Percentiles rank a stretch among this genome's conserved stretches.
These are phyloP conservation scores for Drosophila rubida DNA, from an alignment of 2,888 invertebrate species.

Conservation along the genomic window DNA sequence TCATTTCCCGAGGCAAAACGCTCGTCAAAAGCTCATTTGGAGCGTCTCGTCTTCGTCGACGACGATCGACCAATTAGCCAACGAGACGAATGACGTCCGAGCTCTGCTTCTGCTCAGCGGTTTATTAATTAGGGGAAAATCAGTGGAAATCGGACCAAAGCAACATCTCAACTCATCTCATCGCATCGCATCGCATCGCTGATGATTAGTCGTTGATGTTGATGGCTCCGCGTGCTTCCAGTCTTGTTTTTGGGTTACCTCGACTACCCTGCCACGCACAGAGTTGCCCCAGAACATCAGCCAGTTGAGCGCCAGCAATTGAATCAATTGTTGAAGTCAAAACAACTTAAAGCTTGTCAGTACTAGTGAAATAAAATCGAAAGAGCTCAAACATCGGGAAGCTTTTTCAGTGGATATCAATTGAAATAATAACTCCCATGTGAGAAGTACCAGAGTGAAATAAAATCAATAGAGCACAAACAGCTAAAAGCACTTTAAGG, in stretches of 20 bases:
- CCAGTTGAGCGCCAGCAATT: neutral
- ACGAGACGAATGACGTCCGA: slow-evolving; percentile 59
- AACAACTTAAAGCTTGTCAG: no score
- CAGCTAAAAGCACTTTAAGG: no score
- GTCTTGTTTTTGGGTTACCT: slow-evolving; percentile 55
- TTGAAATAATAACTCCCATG: no score
- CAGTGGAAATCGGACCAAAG: slow-evolving; percentile 59
- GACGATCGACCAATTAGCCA: slow-evolving; percentile 74
- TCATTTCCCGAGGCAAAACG: slow-evolving; percentile 72
- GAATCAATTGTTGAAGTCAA: no score
- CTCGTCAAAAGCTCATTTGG: slow-evolving; percentile 78
- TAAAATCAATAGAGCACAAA: no score
- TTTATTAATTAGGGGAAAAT: slow-evolving; percentile 74
- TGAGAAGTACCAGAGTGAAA: no score
- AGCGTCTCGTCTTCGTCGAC: slow-evolving; percentile 26
- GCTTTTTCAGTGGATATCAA: no score
- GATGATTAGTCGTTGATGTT: slow-evolving; percentile 68
- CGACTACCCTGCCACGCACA: slow-evolving; percentile 4
- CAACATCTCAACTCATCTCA: neutral
- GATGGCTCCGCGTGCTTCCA: slow-evolving; percentile 69
- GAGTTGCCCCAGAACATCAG: neutral
- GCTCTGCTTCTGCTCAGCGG: slow-evolving; percentile 36
- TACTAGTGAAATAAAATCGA: no score
- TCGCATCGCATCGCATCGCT: neutral
- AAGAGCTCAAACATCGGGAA: no score